phyloP scores from a whole-genome alignment of 2,888 invertebrate genomes.

The Andrena fulva region DNA sequence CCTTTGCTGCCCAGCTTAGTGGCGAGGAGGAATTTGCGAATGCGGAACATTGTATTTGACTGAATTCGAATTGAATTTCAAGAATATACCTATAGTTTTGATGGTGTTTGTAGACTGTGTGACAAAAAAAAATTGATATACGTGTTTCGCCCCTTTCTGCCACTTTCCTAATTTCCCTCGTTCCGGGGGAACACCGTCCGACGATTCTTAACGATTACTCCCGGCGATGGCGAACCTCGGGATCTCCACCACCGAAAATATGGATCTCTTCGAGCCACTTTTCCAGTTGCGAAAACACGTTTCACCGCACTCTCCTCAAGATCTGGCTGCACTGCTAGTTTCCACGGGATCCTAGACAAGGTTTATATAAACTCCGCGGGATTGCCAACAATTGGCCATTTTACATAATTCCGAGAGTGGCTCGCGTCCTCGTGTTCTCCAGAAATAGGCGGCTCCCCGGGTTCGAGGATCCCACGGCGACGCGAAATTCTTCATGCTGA shows the following conservation, averaged over 20 bases:
- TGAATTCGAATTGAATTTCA: too few relatives aligned
- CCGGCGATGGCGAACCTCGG: background rate
- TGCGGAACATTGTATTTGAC: too few relatives aligned
- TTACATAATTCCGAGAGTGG: conserved; percentile 61
- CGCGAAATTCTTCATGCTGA: conserved; percentile 62
- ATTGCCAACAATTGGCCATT: conserved; percentile 74
- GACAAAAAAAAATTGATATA: background rate
- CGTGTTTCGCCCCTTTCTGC: background rate
- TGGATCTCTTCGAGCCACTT: too few relatives aligned
- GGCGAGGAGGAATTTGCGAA: background rate
- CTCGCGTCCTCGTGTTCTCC: background rate
- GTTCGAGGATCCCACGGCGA: conserved; percentile 15
- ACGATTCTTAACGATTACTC: background rate
- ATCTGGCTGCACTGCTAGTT: conserved; percentile 8
- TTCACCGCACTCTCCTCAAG: conserved; percentile 10
- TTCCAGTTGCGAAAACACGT: background rate
- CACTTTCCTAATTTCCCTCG: background rate
- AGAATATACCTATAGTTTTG: too few relatives aligned
- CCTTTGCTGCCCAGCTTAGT: too few relatives aligned
- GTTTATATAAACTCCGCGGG: conserved; percentile 68
- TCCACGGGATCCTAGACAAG: background rate
- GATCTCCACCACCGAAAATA: background rate
- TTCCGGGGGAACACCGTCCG: background rate
- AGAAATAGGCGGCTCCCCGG: conserved; percentile 36
- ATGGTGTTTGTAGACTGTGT: too few relatives aligned